Evolutionary conservation across 2,797 vertebrate genomes (phyloP).

Genomic region (Hafferia zeledoni): DNA sequence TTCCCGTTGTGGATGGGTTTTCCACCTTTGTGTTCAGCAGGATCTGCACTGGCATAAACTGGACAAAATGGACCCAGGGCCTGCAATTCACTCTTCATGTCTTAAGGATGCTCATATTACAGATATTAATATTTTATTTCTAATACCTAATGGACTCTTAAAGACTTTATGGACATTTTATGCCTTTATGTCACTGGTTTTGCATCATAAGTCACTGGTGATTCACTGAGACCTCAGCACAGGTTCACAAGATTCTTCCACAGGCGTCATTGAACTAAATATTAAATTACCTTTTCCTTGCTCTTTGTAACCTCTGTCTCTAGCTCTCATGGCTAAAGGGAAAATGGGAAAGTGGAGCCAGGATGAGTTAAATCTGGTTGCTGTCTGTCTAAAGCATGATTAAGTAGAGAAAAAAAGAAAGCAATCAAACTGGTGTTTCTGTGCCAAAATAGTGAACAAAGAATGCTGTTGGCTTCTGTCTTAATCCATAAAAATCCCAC

Average conservation of each 20-base stretch:
- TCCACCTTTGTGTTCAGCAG: background rate
- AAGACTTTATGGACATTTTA: slow-evolving; percentile 2
- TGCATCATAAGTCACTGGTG: background rate
- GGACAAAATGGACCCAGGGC: background rate
- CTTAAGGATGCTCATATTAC: background rate
- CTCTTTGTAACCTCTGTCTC: slow-evolving; percentile 10
- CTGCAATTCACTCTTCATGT: background rate
- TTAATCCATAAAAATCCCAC: slow-evolving; percentile 52
- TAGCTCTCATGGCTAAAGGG: background rate
- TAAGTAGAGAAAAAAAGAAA: slow-evolving; percentile 30
- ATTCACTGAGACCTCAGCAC: slow-evolving; percentile 4
- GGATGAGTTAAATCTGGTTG: slow-evolving; percentile 24
- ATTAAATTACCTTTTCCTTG: slow-evolving; percentile 39
- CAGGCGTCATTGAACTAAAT: background rate
- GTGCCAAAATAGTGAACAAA: slow-evolving; percentile 20
- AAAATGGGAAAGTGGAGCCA: background rate
- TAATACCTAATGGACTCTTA: background rate
- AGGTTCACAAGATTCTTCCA: background rate
- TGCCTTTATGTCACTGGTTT: background rate
- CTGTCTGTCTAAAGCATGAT: slow-evolving; percentile 26
- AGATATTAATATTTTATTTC: slow-evolving; percentile 23
- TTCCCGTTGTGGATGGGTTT: background rate
- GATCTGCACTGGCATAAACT: background rate
- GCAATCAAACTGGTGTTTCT: slow-evolving; percentile 34
- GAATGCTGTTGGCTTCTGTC: slow-evolving; percentile 26